Evolutionary conservation across 2,113 vertebrate genomes (phyloP).

Genomic region (Eretmochelys imbricata): DNA sequence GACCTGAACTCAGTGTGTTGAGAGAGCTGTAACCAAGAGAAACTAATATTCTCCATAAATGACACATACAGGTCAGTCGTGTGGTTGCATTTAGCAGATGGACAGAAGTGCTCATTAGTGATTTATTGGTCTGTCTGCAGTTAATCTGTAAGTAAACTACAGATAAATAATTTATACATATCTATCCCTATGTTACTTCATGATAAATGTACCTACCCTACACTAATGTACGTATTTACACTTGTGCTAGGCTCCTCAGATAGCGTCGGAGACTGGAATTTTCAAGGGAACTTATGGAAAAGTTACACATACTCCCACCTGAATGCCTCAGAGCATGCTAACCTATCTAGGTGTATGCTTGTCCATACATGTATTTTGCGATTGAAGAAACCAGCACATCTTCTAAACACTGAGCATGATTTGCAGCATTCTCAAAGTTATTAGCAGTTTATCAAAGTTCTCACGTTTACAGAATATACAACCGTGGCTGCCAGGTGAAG

Average conservation of each 20-base stretch:
- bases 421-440: not conserved
- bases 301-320: accelerated
- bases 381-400: not conserved
- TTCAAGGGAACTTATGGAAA: constrained; percentile 2
- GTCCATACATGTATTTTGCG: not conserved
- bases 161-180: constrained; percentile 32
- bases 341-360: not conserved
- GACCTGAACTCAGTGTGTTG: not conserved
- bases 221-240: accelerated
- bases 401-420: not conserved
- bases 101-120: not conserved
- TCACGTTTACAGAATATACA: not conserved
- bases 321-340: not conserved
- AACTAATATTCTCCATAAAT: not conserved
- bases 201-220: not conserved
- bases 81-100: not conserved
- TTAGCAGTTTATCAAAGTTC: not conserved
- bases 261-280: not conserved
- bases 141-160: not conserved
- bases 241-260: not conserved
- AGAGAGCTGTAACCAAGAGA: not conserved
- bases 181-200: not conserved
- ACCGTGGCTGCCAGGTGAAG: not conserved
- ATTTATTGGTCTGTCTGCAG: not conserved
- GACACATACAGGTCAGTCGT: not conserved